Evolutionary conservation across 1,140 invertebrate species (phyloP), one percentile per base, ranked within the genome.

Genomic region (Aphidius gifuensis): DNA sequence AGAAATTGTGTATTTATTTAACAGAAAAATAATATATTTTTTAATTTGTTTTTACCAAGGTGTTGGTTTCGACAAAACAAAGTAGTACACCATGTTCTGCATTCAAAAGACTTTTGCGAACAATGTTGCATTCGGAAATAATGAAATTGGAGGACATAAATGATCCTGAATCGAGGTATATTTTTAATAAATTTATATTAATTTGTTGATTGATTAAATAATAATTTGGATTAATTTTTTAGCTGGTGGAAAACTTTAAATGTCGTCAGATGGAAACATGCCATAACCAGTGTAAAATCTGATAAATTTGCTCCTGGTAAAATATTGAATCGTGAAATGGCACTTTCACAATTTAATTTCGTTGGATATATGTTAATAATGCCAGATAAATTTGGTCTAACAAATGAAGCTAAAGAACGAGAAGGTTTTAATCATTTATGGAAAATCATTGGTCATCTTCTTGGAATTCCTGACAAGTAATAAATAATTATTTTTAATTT

Each of bases 321-420:
- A 2, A 77, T 78, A 44, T 67, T 64, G 6, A 92, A 95, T 71
- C 84, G 86, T 60, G 92, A 94, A 65, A 85, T 96, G 84, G 87
- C 85, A 0, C 69, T 94, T 2, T 93, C 93, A 0, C 90, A 90
- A 71, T 92, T 90, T 66, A 89, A 87, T 9, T 95, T 96, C 69
- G 84, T 94, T 65, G 92, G 91, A 1, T 86, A 88, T 43, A 78
- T 85, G 0, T 69, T 92, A 0, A 62, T 88, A 5, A 82, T 83
- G 9, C 84, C 88, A 0, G 71, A 86, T 42, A 75, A 81, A 23
- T 76, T 92, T 43, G 87, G 88, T 0, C 74, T 93, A 1, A 69
- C 72, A 5, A 64, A 78, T 5, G 68, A 74, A 1, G 70, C 75
- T 6, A 67, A 81, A 7, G 79, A 85, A 16, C 85, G 86, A 46